Percentiles rank a stretch among this genome's conserved stretches.
These are phyloP conservation scores for Stictonetta naevosa DNA, from an alignment of 2,113 vertebrate species.

Conservation along the genomic window DNA sequence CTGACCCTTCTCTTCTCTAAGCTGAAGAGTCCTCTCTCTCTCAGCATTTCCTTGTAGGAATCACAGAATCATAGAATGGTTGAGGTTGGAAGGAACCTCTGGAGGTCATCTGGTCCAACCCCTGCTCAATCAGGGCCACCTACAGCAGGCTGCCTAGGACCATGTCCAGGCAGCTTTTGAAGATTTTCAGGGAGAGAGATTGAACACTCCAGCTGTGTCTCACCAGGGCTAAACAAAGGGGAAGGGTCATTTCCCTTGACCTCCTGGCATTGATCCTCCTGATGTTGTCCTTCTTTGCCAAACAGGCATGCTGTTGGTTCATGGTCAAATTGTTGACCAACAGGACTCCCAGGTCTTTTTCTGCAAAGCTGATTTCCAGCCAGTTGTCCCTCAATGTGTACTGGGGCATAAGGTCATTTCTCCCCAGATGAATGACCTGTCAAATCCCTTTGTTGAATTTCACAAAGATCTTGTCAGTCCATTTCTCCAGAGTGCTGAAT, in stretches of 20 bases:
- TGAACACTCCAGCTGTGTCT: not conserved
- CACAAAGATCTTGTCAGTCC: not conserved
- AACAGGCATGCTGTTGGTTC: not conserved
- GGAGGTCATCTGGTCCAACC: not conserved
- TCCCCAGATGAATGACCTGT: not conserved
- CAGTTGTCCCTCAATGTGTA: not conserved
- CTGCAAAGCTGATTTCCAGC: not conserved
- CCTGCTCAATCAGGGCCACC: not conserved
- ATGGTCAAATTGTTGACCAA: not conserved
- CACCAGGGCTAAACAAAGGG: not conserved
- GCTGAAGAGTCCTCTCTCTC: not conserved
- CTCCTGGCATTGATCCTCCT: not conserved
- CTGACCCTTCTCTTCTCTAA: not conserved
- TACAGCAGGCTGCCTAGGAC: not conserved
- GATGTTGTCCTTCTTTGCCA: not conserved
- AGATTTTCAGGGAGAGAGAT: not conserved
- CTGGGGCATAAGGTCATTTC: not conserved
- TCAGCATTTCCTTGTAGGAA: not conserved
- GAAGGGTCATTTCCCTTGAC: not conserved
- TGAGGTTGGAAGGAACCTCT: not conserved
- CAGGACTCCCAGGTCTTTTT: accelerated
- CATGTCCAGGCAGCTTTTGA: not conserved
- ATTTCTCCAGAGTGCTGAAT: not conserved
- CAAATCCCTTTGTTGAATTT: not conserved
- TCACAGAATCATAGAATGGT: not conserved